Base-by-base conservation (phyloP, 64 coral and sea anemone genomes). In the Cladopsammia gracilis region DNA sequence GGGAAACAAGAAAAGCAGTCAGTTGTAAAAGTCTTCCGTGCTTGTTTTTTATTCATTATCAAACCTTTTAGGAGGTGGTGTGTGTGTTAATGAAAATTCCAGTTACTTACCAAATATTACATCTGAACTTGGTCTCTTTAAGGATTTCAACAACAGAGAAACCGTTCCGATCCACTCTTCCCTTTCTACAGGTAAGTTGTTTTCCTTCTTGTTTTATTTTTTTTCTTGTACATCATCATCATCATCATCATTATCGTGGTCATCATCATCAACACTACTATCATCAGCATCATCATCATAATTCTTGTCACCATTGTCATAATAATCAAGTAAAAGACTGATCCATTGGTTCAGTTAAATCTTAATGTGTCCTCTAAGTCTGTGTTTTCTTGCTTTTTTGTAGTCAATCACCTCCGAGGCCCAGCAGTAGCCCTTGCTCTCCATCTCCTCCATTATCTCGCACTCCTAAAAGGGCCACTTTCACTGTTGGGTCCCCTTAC, bases 381-480 rank as follows among this genome's bases (percentile, higher is more conserved):
- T 43, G 3, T 42, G 7, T 6, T 84, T 66, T 24, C 1, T 67
- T 84, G 16, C 12, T 56, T 51, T 26, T 79, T 76, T 51, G 5
- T 47, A 94, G 93, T 62, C 93, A 94, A 90, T 94, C 92, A 80
- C 75, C 87, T 82, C 89, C 75, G 80, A 84, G 80, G 62, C 83
- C 74, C 20, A 80, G 80, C 52, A 86, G 34, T 4, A 66, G 47
- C 64, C 92, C 96, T n/a, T 68, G 45, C 18, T 59, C 26, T 15
- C 72, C 53, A 23, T 71, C 82, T 18, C 76, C 96, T 74, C 58
- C 66, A 20, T 62, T 77, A 11, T 90, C 88, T 14, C 80, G 46
- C 61, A 84, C 80, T 50, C 96, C 92, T 20, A 84, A 89, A 26
- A 94, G 83, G 59, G 96, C 96, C 60, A 98, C 92, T 16, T 98